Base-by-base conservation (phyloP, 2,888 invertebrate genomes). In the Ectemnius continuus region DNA sequence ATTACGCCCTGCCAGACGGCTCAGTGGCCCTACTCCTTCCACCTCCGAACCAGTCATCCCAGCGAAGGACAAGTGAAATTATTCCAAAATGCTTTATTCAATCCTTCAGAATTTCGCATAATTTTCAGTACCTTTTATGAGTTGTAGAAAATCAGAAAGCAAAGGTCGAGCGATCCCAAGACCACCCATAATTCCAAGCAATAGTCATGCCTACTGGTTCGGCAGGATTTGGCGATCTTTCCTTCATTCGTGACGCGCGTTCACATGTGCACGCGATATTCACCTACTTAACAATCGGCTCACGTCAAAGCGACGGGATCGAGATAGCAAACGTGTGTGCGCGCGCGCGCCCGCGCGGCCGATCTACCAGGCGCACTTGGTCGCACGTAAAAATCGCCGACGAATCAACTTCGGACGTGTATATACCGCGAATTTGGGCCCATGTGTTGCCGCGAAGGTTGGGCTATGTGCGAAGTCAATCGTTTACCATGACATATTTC, bases 351-450 rank as follows among this genome's bases (percentile, higher is more conserved):
- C 2, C 36, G 36, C 36, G 36, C 36, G 2, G 8, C 36, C 36
- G 36, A 36, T 14, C 16, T 16, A 52, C 52, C 52, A 14, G n/a
- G 52, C 52, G 52, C 5, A 52, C 52, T 52, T 16, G n/a, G 14
- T 52, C 52, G 52, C 16, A 14, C n/a, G 14, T 16, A 52, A 52
- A 52, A 52, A 16, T 52, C 16, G 52, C 16, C 52, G 52, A 52
- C 52, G 52, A 52, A 52, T 52, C 52, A 52, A 14, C n/a, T 52
- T 52, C 16, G 52, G n/a, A 14, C 16, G 52, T 36, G 36, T 36
- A 36, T 52, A 52, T 16, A 52, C 52, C 52, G 52, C 52, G 52
- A 52, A 52, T 52, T 52, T 52, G 52, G 52, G 52, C 52, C 52
- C 52, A 16, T 16, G 52, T 52, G 16, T 52, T 52, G 52, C n/a